These are phyloP conservation scores for Barbus barbus DNA, from an alignment of 2,113 vertebrate genomes.

Conservation along the genomic window DNA sequence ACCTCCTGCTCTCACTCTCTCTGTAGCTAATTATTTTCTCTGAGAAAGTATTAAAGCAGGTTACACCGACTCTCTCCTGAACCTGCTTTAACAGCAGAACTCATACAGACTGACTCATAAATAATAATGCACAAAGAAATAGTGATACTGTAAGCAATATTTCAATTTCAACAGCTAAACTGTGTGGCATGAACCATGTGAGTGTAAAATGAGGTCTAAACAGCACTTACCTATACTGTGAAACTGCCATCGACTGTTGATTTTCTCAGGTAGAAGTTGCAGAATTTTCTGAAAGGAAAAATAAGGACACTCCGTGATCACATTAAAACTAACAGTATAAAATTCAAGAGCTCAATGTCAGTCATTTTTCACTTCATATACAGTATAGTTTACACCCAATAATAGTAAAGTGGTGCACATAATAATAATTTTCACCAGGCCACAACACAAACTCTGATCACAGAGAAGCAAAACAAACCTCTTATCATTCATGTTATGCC, in stretches of 20 bases:
- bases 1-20: slow-evolving; percentile 58
- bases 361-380: background rate
- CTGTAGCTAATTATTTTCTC: slow-evolving; percentile 71
- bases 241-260: slow-evolving; percentile 98
- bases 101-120: slow-evolving; percentile 48
- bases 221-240: slow-evolving; percentile 95
- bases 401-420: background rate
- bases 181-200: background rate
- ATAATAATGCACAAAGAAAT: slow-evolving; percentile 16
- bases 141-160: background rate
- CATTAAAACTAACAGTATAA: background rate
- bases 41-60: slow-evolving; percentile 56
- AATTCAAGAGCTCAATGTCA: background rate
- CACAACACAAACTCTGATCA: background rate
- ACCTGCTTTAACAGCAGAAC: slow-evolving; percentile 25
- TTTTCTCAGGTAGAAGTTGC: slow-evolving; percentile 95
- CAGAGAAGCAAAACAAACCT: background rate
- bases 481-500: background rate
- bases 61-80: slow-evolving; percentile 1
- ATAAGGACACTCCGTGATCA: slow-evolving; percentile 19
- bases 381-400: background rate
- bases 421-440: background rate
- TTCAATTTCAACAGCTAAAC: background rate
- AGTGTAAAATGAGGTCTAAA: background rate
- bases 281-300: slow-evolving; percentile 88